Percentiles rank a stretch among this genome's conserved stretches.
Evolutionary conservation across 2,797 vertebrate genomes (phyloP).

Genomic region (Gila robusta): DNA sequence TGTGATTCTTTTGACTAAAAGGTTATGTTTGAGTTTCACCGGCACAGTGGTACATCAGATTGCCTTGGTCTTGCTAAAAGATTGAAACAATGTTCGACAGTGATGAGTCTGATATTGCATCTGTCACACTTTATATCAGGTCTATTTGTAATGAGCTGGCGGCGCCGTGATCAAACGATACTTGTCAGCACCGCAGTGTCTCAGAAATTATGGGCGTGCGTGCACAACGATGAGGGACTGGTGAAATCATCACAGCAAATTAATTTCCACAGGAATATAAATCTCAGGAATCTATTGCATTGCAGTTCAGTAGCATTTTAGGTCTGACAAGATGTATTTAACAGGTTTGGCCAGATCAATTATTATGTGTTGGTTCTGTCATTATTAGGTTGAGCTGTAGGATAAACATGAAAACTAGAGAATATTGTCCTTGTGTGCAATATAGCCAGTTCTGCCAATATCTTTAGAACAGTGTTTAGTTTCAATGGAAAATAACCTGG

Average conservation of each 20-base stretch:
- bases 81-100: slow-evolving; percentile 32
- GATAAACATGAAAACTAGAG: background rate
- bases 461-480: background rate
- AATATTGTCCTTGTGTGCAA: background rate
- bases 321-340: background rate
- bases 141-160: slow-evolving; percentile 40
- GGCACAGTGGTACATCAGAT: slow-evolving; percentile 30
- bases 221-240: background rate
- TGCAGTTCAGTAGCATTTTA: background rate
- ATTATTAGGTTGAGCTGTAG: background rate
- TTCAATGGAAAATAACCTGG: background rate
- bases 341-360: background rate
- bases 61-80: slow-evolving; percentile 17
- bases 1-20: slow-evolving; percentile 14
- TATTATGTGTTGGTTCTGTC: background rate
- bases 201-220: slow-evolving; percentile 1
- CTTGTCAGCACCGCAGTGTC: slow-evolving; percentile 1
- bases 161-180: slow-evolving; percentile 15
- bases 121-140: slow-evolving; percentile 34
- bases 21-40: slow-evolving; percentile 13
- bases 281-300: background rate
- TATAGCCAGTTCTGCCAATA: background rate
- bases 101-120: slow-evolving; percentile 49
- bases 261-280: slow-evolving; percentile 18
- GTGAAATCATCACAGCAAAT: slow-evolving; percentile 20